Conservation (phyloP, 2,888 invertebrate species). For the Baronia brevicornis region DNA sequence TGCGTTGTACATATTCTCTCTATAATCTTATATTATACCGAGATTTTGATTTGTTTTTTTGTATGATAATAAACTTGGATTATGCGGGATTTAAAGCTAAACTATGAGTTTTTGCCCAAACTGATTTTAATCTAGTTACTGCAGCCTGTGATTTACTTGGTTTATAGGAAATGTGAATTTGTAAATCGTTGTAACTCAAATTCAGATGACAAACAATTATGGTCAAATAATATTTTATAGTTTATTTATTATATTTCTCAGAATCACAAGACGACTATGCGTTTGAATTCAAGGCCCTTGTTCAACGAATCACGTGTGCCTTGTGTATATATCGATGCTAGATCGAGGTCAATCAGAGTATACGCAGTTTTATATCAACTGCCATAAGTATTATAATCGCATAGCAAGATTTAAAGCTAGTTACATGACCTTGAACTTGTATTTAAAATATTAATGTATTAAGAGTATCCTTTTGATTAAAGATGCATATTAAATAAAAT, state of each 20-base stretch:
- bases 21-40: too few species aligned
- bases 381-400: constrained; percentile 1
- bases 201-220: too few species aligned
- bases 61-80: too few species aligned
- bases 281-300: constrained; percentile 5
- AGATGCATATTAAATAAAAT: too few species aligned
- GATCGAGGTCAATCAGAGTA: constrained; percentile 2
- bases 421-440: not conserved
- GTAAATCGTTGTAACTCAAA: too few species aligned
- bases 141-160: too few species aligned
- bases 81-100: too few species aligned
- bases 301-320: constrained; percentile 1
- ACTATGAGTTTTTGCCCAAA: too few species aligned
- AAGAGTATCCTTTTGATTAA: not conserved
- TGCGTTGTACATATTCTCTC: too few species aligned
- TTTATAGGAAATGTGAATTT: too few species aligned
- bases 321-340: not conserved
- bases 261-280: constrained; percentile 8
- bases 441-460: constrained; percentile 1
- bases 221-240: not conserved
- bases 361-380: constrained; percentile 1
- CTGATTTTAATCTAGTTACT: too few species aligned
- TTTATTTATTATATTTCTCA: constrained; percentile 7
- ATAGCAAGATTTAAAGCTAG: constrained; percentile 1
- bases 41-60: too few species aligned